These are phyloP conservation scores for Drosophila monieri DNA, from an alignment of 2,888 invertebrate genomes.

Conservation along the genomic window DNA sequence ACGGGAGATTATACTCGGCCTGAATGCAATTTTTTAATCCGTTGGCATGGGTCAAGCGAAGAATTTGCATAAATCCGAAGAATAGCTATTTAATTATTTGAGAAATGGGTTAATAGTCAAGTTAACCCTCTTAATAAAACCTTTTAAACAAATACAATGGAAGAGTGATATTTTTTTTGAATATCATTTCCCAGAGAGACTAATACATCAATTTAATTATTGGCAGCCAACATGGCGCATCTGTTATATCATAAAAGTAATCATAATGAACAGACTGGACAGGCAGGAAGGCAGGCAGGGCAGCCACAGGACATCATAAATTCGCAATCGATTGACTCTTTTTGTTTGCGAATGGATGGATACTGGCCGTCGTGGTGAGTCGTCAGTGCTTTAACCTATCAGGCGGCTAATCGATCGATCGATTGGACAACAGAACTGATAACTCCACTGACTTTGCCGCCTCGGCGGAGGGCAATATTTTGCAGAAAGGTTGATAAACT, in stretches of 20 bases:
- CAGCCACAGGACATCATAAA: slow-evolving; percentile 20
- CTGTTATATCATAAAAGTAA: slow-evolving; percentile 32
- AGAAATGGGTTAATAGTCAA: neutral
- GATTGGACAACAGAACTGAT: slow-evolving; percentile 65
- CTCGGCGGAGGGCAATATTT: slow-evolving; percentile 24
- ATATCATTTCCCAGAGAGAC: slow-evolving; percentile 24
- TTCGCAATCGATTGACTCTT: slow-evolving; percentile 9
- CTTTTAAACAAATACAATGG: neutral
- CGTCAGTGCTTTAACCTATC: slow-evolving; percentile 64
- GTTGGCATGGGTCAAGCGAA: neutral
- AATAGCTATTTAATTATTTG: neutral
- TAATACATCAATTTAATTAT: slow-evolving; percentile 71
- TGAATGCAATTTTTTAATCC: slow-evolving; percentile 19
- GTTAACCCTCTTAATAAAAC: neutral
- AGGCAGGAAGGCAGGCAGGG: neutral
- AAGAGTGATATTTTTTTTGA: slow-evolving; percentile 1
- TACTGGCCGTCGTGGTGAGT: neutral
- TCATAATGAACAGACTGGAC: slow-evolving; percentile 32
- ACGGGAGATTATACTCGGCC: slow-evolving; percentile 42
- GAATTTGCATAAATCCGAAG: neutral
- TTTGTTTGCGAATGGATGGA: slow-evolving; percentile 3
- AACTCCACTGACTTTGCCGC: slow-evolving; percentile 30
- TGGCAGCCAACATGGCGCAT: slow-evolving; percentile 33
- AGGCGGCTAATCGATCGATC: slow-evolving; percentile 72
- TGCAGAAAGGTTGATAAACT: slow-evolving; percentile 69